Evolutionary conservation across 2,888 invertebrate genomes (phyloP), one percentile per base, ranked within the genome.

Genomic region (Bugulina stolonifera): DNA sequence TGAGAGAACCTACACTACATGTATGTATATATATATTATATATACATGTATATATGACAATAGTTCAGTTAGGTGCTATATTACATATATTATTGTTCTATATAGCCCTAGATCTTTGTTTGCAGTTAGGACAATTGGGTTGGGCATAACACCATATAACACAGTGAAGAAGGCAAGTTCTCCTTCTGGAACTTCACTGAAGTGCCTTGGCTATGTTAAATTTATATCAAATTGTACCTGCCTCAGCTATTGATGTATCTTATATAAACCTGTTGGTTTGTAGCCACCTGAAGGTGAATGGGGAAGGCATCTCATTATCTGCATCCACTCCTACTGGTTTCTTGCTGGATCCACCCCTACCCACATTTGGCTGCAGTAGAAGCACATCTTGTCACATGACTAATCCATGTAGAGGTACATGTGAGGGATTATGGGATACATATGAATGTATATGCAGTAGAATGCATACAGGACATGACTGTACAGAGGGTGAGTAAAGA

Each of bases 401-500:
- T 23, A n/a, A 18, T 32, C 32, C 64, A 25, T 64, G 64, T 27
- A 27, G 64, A 25, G 64, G 32, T 14, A 18, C 5, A 5, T 64
- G 64, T 27, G 27, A 14, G 5, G 64, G 64, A 27, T 64, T 64
- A n/a, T 64, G 64, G 64, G 64, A 64, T 32, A 64, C 25, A 2
- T 64, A 25, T 64, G 64, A 64, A n/a, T 64, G 64, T 64, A 29
- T 64, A 5, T 64, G 64, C n/a, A 32, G 5, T 34, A 27, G 27
- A 14, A 27, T 32, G 14, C 32, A 29, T 32, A 2, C 29, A 29
- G 64, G 64, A 10, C 25, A 2, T 5, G n/a, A 22, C 5, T 64
- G 64, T n/a, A 2, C 27, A 64, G 64, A 64, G n/a, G 27, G 64
- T 64, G 27, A 64, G 64, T 25, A 14, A 14, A n/a, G n/a, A n/a